Conservation (phyloP, 2,113 vertebrate species). For the Octodon degus region DNA sequence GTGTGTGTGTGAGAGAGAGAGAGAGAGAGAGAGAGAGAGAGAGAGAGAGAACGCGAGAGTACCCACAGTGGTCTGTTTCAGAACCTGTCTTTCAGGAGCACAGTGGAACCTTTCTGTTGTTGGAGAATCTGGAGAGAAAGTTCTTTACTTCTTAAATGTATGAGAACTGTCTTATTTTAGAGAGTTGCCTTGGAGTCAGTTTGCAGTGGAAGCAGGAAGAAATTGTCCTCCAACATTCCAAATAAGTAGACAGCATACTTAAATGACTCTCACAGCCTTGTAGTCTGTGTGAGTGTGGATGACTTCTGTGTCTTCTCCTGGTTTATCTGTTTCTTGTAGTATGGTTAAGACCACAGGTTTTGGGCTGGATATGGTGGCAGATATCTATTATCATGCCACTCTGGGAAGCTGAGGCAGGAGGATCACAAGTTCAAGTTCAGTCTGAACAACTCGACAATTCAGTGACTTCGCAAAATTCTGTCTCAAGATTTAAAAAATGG, state of each 20-base stretch:
- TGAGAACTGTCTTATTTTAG: background rate
- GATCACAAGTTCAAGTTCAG: background rate
- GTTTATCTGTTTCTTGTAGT: background rate
- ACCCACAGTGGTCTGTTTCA: background rate
- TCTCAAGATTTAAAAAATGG: background rate
- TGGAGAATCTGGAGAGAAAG: background rate
- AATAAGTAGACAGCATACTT: background rate
- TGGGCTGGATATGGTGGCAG: background rate
- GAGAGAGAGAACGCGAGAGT: background rate
- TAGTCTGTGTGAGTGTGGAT: background rate
- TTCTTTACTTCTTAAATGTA: background rate
- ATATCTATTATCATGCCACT: background rate
- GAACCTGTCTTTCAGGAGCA: background rate
- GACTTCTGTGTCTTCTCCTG: background rate
- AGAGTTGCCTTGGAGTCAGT: background rate
- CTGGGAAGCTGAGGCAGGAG: background rate
- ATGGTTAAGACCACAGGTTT: background rate
- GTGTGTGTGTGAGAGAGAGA: too few relatives aligned
- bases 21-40: too few relatives aligned
- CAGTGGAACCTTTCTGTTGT: background rate
- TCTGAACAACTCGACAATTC: background rate
- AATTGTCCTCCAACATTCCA: background rate
- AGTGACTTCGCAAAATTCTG: background rate
- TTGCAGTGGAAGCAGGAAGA: constrained; percentile 21
- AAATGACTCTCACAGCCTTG: background rate